These are phyloP conservation scores for Diarsia rubi DNA, from an alignment of 2,888 invertebrate species.

Conservation along the genomic window DNA sequence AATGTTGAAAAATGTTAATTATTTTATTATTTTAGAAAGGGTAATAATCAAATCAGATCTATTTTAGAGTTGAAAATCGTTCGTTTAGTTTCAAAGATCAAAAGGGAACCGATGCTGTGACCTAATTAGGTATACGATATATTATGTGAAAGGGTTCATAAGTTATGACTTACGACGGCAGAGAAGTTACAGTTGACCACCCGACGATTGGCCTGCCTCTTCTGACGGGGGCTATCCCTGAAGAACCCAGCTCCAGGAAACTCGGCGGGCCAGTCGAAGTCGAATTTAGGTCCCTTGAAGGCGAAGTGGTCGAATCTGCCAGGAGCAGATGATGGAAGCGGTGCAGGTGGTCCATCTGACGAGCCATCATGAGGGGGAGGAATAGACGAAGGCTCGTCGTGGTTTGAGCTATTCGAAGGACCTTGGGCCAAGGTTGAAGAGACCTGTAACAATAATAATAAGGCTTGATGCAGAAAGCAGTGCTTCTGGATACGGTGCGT, in stretches of 20 bases:
- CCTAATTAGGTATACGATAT: neutral
- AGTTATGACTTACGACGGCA: conserved; percentile 54
- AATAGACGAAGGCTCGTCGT: conserved; percentile 7
- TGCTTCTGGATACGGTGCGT: no score
- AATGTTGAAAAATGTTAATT: neutral
- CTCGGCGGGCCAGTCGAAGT: conserved; percentile 36
- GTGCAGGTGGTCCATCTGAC: conserved; percentile 14
- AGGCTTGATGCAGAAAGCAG: no score
- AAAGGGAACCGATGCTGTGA: neutral
- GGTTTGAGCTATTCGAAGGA: conserved; percentile 28
- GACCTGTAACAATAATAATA: conserved; percentile 26
- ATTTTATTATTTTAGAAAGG: no score
- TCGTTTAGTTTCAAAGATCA: neutral
- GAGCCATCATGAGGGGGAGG: conserved; percentile 18
- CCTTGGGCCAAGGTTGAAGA: conserved; percentile 50
- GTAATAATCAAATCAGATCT: no score
- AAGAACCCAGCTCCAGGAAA: conserved; percentile 8
- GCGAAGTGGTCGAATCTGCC: conserved; percentile 40
- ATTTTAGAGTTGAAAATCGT: no score
- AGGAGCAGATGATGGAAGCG: conserved; percentile 20
- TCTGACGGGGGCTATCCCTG: conserved; percentile 26
- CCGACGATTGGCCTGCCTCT: conserved; percentile 30
- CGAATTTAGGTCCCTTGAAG: conserved; percentile 28
- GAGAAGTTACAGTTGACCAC: conserved; percentile 63
- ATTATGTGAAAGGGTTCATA: neutral